phyloP scores from a whole-genome alignment of 2,888 invertebrate genomes.

The Conops quadrifasciatus region DNA sequence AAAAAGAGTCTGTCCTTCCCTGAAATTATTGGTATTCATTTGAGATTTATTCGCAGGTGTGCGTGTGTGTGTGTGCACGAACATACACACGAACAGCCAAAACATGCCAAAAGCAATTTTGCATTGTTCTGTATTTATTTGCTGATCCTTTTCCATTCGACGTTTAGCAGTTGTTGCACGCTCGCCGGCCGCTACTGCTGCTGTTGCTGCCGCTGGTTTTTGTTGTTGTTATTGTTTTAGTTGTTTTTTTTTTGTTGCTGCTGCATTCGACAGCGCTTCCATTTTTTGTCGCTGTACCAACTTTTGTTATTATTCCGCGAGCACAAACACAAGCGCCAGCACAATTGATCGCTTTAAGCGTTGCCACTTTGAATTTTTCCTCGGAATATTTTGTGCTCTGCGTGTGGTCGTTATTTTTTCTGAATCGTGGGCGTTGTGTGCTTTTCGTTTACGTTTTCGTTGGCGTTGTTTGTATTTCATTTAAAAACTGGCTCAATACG shows the following conservation, averaged over 20 bases:
- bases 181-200: too few species aligned
- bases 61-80: constrained; percentile 1
- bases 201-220: too few species aligned
- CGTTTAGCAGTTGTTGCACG: not conserved
- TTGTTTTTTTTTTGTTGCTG: not conserved
- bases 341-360: constrained; percentile 25
- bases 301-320: not conserved
- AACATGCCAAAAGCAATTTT: not conserved
- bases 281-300: constrained; percentile 4
- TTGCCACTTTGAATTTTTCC: not conserved
- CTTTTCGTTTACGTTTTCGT: not conserved
- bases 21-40: constrained; percentile 40
- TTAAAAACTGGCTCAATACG: not conserved
- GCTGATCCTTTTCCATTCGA: constrained; percentile 38
- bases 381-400: not conserved
- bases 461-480: not conserved
- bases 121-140: constrained; percentile 52
- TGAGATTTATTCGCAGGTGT: constrained; percentile 44
- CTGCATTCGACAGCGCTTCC: not conserved
- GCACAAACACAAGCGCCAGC: not conserved
- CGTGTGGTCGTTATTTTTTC: not conserved
- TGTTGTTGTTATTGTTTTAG: too few species aligned
- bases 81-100: not conserved
- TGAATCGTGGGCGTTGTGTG: not conserved
- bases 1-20: constrained; percentile 48